Percentiles rank a stretch among this genome's conserved stretches.
Conservation (phyloP, 92 coral and sea anemone species). For the Ricordea florida region DNA sequence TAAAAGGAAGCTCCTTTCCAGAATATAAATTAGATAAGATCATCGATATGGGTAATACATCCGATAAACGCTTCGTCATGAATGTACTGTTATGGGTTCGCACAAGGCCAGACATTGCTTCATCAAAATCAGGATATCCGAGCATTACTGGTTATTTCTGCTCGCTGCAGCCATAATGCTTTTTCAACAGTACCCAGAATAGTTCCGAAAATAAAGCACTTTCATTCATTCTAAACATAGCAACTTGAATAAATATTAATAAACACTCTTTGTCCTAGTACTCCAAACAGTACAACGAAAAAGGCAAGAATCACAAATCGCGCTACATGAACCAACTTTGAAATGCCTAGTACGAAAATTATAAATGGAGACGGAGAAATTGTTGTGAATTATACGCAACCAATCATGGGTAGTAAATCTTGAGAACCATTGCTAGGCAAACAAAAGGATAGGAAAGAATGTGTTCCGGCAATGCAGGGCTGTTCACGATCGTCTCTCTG, state of each 20-base stretch:
- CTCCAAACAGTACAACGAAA: not conserved
- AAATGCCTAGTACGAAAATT: not conserved
- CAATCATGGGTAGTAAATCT: not conserved
- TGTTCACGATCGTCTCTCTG: constrained; percentile 3
- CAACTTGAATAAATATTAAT: constrained; percentile 5
- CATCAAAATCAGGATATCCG: no score
- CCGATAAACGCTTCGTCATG: no score
- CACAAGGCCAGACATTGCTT: no score
- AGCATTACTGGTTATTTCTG: no score
- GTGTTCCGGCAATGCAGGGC: constrained; percentile 24
- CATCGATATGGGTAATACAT: no score
- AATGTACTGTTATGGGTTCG: no score
- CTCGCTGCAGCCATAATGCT: no score
- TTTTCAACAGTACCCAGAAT: no score
- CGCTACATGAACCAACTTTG: no score
- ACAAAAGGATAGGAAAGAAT: constrained; percentile 52
- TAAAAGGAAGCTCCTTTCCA: not conserved
- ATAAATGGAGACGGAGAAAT: not conserved
- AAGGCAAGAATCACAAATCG: not conserved
- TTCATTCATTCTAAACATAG: constrained; percentile 16
- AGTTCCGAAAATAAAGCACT: no score
- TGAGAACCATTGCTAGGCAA: constrained; percentile 64
- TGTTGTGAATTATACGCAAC: not conserved
- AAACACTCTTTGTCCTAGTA: not conserved
- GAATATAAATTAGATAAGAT: no score